These are phyloP conservation scores for Acrossocheilus wenchowensis DNA, from an alignment of 2,797 vertebrate species.

Conservation along the genomic window DNA sequence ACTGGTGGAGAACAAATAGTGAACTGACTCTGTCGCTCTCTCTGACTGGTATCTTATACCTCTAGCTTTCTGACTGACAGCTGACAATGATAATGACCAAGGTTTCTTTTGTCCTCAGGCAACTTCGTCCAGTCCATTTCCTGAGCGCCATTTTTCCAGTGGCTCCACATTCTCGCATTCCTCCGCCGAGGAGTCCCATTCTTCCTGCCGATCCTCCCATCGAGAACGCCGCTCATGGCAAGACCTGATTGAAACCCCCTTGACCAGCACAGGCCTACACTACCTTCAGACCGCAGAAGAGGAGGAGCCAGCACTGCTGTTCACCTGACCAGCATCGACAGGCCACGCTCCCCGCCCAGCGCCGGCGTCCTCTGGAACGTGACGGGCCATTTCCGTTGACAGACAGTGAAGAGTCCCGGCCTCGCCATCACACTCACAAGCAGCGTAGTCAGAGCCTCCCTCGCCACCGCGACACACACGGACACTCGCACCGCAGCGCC, in stretches of 20 bases:
- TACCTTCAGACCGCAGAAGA: constrained; percentile 80
- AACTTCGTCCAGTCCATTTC: constrained; percentile 81
- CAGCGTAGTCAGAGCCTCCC: constrained; percentile 81
- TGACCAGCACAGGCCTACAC: constrained; percentile 84
- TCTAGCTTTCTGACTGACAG: not conserved
- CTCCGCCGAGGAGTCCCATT: constrained; percentile 78
- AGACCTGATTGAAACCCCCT: constrained; percentile 83
- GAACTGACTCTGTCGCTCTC: not conserved
- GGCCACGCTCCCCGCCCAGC: constrained; percentile 74
- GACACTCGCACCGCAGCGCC: constrained; percentile 44
- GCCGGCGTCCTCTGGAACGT: constrained; percentile 71
- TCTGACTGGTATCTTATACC: not conserved
- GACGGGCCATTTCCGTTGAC: constrained; percentile 82
- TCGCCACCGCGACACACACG: constrained; percentile 56
- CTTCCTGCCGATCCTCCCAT: constrained; percentile 77
- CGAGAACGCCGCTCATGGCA: constrained; percentile 82
- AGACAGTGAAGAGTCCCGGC: constrained; percentile 71
- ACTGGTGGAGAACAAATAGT: not conserved
- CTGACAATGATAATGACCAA: not conserved
- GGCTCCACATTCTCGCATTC: constrained; percentile 84
- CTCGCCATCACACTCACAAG: constrained; percentile 68
- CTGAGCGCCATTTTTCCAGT: constrained; percentile 82
- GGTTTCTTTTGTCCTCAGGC: constrained; percentile 64
- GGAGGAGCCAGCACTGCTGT: constrained; percentile 65
- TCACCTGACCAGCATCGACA: constrained; percentile 76